A percentile compares a stretch with the other conserved stretches of the same genome.
phyloP scores from a whole-genome alignment of 2,888 invertebrate genomes.

The Phaedon cochleariae region DNA sequence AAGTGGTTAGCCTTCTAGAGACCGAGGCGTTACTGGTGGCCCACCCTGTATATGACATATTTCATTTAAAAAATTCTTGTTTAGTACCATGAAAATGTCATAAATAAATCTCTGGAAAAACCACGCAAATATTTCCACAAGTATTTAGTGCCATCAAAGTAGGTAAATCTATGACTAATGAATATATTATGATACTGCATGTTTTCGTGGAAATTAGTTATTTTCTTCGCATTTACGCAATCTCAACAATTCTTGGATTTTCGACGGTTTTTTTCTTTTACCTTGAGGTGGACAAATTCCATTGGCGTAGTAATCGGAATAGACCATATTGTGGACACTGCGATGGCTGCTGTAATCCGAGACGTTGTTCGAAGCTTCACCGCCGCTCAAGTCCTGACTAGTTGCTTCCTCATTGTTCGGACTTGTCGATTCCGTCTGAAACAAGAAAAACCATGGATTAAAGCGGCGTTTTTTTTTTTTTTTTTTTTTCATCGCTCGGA shows the following conservation, averaged over 20 bases:
- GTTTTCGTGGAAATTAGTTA: neutral
- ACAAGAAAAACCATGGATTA: slow-evolving; percentile 1
- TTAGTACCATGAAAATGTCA: too few relatives aligned
- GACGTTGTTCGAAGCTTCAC: slow-evolving; percentile 51
- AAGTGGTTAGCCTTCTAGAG: too few relatives aligned
- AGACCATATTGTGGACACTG: slow-evolving; percentile 53
- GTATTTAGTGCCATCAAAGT: too few relatives aligned
- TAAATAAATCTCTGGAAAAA: neutral
- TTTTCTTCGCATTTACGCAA: neutral
- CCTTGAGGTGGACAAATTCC: slow-evolving; percentile 50
- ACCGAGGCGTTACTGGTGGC: too few relatives aligned
- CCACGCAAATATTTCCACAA: neutral
- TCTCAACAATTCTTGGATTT: neutral
- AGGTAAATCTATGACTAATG: neutral
- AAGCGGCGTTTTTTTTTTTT: neutral
- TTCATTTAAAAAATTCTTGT: too few relatives aligned
- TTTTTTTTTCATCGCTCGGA: neutral
- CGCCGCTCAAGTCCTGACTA: slow-evolving; percentile 55
- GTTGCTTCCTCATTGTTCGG: slow-evolving; percentile 59
- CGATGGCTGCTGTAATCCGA: slow-evolving; percentile 50
- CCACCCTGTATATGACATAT: too few relatives aligned
- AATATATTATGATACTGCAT: neutral
- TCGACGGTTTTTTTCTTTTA: slow-evolving; percentile 19
- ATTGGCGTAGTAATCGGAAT: slow-evolving; percentile 56
- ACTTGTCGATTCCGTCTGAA: slow-evolving; percentile 61